Conservation (phyloP, 2,113 vertebrate species). For the Hyperoodon ampullatus region DNA sequence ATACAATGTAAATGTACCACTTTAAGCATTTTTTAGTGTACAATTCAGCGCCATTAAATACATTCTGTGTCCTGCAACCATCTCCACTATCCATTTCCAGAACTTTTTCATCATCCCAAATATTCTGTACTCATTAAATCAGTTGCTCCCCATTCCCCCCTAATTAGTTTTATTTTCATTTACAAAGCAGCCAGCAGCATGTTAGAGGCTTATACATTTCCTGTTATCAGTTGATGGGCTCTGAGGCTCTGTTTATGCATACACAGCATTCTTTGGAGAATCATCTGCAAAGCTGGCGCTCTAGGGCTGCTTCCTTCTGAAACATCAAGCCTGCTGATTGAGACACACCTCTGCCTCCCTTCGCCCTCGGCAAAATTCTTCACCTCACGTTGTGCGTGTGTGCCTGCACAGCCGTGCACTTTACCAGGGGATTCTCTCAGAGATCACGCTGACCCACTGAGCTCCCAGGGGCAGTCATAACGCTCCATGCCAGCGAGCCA, state of each 20-base stretch:
- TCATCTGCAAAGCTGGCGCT: not conserved
- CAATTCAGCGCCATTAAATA: not conserved
- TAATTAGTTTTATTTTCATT: not conserved
- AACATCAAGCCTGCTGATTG: not conserved
- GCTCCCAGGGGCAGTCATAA: accelerated
- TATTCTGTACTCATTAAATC: not conserved
- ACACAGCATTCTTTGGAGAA: not conserved
- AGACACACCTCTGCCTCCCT: not conserved
- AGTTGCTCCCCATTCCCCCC: not conserved
- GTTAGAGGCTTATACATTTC: not conserved
- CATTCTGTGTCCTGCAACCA: not conserved
- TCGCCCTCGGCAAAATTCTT: not conserved
- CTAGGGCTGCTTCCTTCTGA: not conserved
- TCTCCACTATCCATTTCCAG: not conserved
- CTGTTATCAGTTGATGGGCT: not conserved
- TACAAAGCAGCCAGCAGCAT: not conserved
- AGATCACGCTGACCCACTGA: no score
- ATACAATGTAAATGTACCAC: not conserved
- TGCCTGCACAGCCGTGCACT: not conserved
- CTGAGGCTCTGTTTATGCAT: not conserved
- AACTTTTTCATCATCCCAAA: not conserved
- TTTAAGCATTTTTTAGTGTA: not conserved
- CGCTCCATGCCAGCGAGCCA: not conserved
- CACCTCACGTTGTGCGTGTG: accelerated
- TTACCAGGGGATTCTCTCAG: not conserved